Evolutionary conservation across 2,797 vertebrate genomes (phyloP).

Genomic region (Takifugu ocellatus): DNA sequence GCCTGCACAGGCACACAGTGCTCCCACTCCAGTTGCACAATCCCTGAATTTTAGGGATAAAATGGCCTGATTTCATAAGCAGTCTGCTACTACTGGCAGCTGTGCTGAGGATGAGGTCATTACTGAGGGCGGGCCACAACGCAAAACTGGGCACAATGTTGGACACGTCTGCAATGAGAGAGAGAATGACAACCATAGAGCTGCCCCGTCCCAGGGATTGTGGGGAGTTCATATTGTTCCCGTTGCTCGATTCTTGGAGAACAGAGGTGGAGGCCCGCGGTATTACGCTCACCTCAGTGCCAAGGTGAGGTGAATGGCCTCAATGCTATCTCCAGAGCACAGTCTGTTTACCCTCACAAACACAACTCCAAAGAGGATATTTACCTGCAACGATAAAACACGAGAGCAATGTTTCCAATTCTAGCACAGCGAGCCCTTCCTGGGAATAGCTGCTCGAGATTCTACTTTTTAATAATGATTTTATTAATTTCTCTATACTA

Average conservation of each 20-base stretch:
- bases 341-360: constrained; percentile 71
- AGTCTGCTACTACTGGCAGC: constrained; percentile 63
- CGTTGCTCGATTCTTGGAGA: too few species aligned
- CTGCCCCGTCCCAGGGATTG: too few species aligned
- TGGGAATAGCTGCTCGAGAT: constrained; percentile 16
- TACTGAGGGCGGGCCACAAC: constrained; percentile 42
- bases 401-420: constrained; percentile 42
- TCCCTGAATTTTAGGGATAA: constrained; percentile 59
- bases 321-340: constrained; percentile 65
- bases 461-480: too few species aligned
- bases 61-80: constrained; percentile 66
- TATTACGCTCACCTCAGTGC: constrained; percentile 57
- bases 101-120: constrained; percentile 68
- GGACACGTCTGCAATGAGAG: constrained; percentile 34
- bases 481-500: constrained; percentile 31
- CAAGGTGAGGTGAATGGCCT: constrained; percentile 54
- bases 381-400: constrained; percentile 50
- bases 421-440: constrained; percentile 17
- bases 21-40: constrained; percentile 66
- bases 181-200: constrained; percentile 7
- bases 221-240: too few species aligned
- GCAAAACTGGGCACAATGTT: constrained; percentile 33
- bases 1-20: constrained; percentile 39
- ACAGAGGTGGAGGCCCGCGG: not conserved
- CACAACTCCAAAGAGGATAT: constrained; percentile 51